Conservation (phyloP, 92 coral and sea anemone genomes). For the Porites cylindrica region DNA sequence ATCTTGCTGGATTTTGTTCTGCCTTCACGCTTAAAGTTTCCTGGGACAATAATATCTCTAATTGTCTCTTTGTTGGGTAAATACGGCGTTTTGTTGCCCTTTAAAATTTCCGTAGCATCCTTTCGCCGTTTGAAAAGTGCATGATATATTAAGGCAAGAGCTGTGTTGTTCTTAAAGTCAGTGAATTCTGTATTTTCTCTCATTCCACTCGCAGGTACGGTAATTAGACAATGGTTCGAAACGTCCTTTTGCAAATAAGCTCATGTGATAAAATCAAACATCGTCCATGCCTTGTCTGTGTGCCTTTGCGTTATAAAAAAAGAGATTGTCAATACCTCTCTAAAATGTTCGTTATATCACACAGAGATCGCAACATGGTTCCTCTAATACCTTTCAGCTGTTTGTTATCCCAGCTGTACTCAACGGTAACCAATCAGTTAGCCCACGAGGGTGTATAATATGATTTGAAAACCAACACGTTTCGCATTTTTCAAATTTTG, state of each 20-base stretch:
- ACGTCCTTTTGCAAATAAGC: too few relatives aligned
- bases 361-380: constrained; percentile 30
- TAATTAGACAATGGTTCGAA: too few relatives aligned
- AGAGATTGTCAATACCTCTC: background rate
- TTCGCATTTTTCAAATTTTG: background rate
- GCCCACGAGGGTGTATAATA: constrained; percentile 27
- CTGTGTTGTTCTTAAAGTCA: too few relatives aligned
- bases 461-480: background rate
- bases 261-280: background rate
- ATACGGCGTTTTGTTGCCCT: background rate
- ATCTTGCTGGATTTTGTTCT: background rate
- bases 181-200: too few relatives aligned
- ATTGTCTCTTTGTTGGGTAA: constrained; percentile 22
- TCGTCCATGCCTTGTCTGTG: background rate
- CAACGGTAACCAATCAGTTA: constrained; percentile 2
- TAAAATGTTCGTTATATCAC: background rate
- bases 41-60: background rate
- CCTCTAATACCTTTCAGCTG: constrained; percentile 13
- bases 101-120: background rate
- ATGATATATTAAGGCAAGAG: too few relatives aligned
- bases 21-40: background rate
- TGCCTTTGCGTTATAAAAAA: too few relatives aligned
- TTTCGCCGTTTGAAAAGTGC: background rate
- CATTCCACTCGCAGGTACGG: too few relatives aligned
- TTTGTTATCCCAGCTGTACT: constrained; percentile 30